Evolutionary conservation across 2,888 invertebrate genomes (phyloP), one percentile per base, ranked within the genome.

Genomic region (Tiliacea citrago): DNA sequence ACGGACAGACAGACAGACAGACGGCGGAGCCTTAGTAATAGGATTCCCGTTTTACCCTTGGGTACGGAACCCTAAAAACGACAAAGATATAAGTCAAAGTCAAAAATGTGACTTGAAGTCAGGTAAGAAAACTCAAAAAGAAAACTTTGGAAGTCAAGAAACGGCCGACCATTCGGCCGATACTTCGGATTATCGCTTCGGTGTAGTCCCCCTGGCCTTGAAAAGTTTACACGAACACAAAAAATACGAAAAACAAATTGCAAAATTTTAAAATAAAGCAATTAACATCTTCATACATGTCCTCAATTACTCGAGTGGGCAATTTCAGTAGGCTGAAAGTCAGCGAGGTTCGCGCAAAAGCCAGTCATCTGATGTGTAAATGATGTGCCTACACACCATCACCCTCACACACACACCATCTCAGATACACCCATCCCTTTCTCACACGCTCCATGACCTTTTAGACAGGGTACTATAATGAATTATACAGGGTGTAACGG

Each of bases 311-410:
- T 89, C 87, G 88, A 91, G 90, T 90, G 91, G 91, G 90, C 90
- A 93, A 93, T 92, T 93, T 92, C 90, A 90, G 88, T 88, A 90
- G 87, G 83, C 89, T 90, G 90, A 86, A 93, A 93, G 92, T 91
- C 87, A 85, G 81, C 86, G 82, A 86, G 86, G 84, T 87, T 85
- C 87, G 57, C 24, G 88, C 90, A 86, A 90, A 92, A 91, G 90
- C 90, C 91, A 91, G 92, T 91, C 92, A 93, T 90, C 89, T 93
- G 93, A 93, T 93, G 94, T 94, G 93, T 92, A 93, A 94, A 94
- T 93, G 92, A 93, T 93, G 91, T 93, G 90, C 89, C 85, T 89
- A 87, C 85, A 49, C 71, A 61, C 63, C 21, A 10, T 53, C 53
- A n/a, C 66, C 2, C 53, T n/a, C 66, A 12, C n/a, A 35, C 53